Conservation (phyloP, 2,113 vertebrate species). For the Mustela nigripes region DNA sequence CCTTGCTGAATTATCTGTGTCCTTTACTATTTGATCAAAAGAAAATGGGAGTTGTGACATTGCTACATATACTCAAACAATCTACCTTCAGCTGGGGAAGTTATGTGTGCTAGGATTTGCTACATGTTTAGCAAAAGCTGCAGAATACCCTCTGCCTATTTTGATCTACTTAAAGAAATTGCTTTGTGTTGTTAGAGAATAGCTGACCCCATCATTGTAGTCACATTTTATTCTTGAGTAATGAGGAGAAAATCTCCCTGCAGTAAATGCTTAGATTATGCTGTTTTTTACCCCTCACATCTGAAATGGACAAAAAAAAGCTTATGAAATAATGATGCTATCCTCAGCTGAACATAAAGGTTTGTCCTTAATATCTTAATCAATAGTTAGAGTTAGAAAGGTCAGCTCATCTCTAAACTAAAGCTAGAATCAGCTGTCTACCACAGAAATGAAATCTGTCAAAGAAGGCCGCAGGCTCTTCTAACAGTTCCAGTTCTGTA, state of each 20-base stretch:
- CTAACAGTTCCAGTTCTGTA: slow-evolving; percentile 7
- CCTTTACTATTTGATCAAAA: slow-evolving; percentile 52
- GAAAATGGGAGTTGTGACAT: background rate
- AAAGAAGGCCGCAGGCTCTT: background rate
- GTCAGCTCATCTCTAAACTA: slow-evolving; percentile 49
- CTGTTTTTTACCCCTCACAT: slow-evolving; percentile 67
- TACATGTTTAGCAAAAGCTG: slow-evolving; percentile 66
- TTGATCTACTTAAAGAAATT: slow-evolving; percentile 85
- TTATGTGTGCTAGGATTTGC: background rate
- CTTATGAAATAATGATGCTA: slow-evolving; percentile 83
- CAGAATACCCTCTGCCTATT: slow-evolving; percentile 79
- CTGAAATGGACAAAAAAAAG: slow-evolving; percentile 70
- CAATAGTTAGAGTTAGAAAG: slow-evolving; percentile 76
- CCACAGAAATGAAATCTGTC: slow-evolving; percentile 54
- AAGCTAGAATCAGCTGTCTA: slow-evolving; percentile 24
- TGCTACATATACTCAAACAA: slow-evolving; percentile 26
- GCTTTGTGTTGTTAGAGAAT: slow-evolving; percentile 79
- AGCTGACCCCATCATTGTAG: slow-evolving; percentile 76
- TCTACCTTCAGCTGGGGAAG: slow-evolving; percentile 67
- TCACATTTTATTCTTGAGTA: slow-evolving; percentile 85
- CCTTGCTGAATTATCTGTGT: slow-evolving; percentile 45
- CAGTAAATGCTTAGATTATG: slow-evolving; percentile 83
- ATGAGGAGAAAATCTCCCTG: slow-evolving; percentile 82
- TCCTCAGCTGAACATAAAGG: slow-evolving; percentile 77
- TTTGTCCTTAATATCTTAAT: slow-evolving; percentile 82